These are phyloP conservation scores for Erinaceus europaeus DNA, from an alignment of 2,113 vertebrate species.

Conservation along the genomic window DNA sequence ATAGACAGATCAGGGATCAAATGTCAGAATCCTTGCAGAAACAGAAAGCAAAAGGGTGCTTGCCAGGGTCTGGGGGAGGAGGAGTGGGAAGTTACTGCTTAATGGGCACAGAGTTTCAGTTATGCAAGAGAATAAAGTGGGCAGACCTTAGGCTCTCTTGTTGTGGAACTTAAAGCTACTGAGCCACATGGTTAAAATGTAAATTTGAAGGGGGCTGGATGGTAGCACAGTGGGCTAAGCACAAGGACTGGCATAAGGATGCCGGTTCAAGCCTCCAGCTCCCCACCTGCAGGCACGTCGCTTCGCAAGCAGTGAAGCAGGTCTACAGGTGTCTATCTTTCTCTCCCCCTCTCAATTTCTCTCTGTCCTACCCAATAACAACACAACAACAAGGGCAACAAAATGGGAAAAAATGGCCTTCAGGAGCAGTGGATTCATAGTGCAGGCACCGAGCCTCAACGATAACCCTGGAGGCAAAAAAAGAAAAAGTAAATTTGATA, in stretches of 20 bases:
- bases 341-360: too few species aligned
- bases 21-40: background rate
- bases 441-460: background rate
- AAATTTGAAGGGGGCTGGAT: background rate
- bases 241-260: background rate
- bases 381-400: background rate
- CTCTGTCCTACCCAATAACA: too few species aligned
- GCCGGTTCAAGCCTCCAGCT: background rate
- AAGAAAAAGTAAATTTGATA: background rate
- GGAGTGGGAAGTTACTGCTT: background rate
- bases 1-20: constrained; percentile 34
- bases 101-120: background rate
- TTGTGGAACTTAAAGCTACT: background rate
- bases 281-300: too few species aligned
- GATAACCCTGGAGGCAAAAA: background rate
- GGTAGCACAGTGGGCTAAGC: background rate
- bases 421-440: background rate
- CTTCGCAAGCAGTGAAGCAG: too few species aligned
- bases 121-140: background rate
- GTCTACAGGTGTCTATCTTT: too few species aligned
- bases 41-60: background rate
- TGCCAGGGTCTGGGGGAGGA: background rate
- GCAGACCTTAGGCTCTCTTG: too few species aligned
- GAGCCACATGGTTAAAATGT: background rate
- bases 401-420: background rate